Percentiles rank a stretch among this genome's conserved stretches.
Evolutionary conservation across 1,140 invertebrate genomes (phyloP).

Genomic region (Trinorchestia longiramus): DNA sequence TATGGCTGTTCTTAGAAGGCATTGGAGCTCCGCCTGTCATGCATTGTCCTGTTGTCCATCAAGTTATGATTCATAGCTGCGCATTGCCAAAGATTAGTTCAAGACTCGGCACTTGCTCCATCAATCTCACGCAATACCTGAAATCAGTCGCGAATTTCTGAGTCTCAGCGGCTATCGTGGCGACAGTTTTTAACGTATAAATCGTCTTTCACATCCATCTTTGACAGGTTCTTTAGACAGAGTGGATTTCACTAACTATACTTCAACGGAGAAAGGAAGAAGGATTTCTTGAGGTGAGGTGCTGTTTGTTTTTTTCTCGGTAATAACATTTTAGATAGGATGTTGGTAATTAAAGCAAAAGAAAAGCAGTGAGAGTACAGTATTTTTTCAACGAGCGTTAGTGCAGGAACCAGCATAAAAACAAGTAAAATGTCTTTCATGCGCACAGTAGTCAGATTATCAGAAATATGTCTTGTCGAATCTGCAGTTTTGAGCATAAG

Average conservation of each 20-base stretch:
- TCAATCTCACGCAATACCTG: constrained; percentile 45
- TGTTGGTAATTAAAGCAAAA: neutral
- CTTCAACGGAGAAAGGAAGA: neutral
- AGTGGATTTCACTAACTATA: neutral
- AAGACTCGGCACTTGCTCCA: constrained; percentile 34
- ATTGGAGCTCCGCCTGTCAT: constrained; percentile 33
- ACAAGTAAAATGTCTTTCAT: neutral
- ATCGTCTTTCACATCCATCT: neutral
- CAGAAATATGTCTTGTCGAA: neutral
- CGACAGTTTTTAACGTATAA: neutral
- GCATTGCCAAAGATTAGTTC: constrained; percentile 42
- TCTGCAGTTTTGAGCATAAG: neutral
- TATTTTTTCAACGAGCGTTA: neutral
- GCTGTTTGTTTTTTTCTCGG: neutral
- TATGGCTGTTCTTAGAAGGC: constrained; percentile 38
- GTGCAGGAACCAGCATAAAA: neutral
- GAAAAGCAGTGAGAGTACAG: neutral
- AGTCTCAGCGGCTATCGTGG: neutral
- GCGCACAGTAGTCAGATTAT: neutral
- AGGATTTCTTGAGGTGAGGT: neutral
- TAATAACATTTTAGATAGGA: neutral
- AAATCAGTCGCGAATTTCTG: constrained; percentile 9
- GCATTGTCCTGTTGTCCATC: constrained; percentile 48
- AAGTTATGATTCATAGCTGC: constrained; percentile 44
- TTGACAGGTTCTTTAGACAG: neutral